Conservation (phyloP, 2,113 vertebrate species). For the Raja brachyura region DNA sequence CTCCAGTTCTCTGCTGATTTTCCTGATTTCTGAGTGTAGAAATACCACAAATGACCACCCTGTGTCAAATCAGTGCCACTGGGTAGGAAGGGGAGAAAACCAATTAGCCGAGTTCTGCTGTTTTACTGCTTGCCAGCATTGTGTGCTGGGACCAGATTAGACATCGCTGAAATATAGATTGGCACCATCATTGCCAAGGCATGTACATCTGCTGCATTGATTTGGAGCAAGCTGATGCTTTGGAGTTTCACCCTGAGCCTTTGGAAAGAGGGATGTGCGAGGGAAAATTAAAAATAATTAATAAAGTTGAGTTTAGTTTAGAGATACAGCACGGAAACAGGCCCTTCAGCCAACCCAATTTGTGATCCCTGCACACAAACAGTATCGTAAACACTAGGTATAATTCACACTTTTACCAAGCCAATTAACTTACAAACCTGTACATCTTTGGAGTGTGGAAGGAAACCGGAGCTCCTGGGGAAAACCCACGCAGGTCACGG, state of each 20-base stretch:
- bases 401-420: too few relatives aligned
- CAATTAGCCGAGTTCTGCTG: not conserved
- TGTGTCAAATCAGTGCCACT: not conserved
- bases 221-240: not conserved
- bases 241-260: not conserved
- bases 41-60: not conserved
- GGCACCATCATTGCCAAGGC: not conserved
- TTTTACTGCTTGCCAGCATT: not conserved
- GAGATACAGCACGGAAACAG: too few relatives aligned
- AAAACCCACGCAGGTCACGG: too few relatives aligned
- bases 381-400: too few relatives aligned
- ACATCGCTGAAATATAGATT: not conserved
- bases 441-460: too few relatives aligned
- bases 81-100: not conserved
- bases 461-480: too few relatives aligned
- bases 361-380: too few relatives aligned
- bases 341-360: too few relatives aligned
- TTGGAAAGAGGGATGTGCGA: not conserved
- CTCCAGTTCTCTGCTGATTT: not conserved
- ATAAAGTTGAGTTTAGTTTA: too few relatives aligned
- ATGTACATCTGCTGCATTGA: not conserved
- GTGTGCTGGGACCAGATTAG: not conserved
- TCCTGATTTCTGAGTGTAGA: not conserved
- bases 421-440: too few relatives aligned
- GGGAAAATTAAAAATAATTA: too few relatives aligned